A percentile compares a stretch with the other conserved stretches of the same genome.
Conservation (phyloP, 2,797 vertebrate genomes). For the Helarctos malayanus region DNA sequence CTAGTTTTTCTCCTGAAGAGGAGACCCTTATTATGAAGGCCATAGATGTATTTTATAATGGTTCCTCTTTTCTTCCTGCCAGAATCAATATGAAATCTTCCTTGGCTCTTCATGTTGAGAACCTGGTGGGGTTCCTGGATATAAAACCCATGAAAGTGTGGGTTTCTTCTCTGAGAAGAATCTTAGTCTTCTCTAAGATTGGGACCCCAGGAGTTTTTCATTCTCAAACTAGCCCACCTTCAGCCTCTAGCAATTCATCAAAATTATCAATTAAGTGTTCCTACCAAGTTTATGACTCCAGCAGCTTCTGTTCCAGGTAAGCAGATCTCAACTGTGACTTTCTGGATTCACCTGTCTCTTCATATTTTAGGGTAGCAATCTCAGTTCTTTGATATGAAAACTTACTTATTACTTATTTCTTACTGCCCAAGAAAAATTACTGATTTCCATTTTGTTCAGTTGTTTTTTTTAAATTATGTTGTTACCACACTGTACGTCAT, state of each 20-base stretch:
- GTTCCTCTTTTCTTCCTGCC: slow-evolving; percentile 6
- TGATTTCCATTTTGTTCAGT: slow-evolving; percentile 15
- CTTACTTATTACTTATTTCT: not conserved
- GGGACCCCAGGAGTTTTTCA: not conserved
- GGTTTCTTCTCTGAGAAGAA: not conserved
- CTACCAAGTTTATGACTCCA: not conserved
- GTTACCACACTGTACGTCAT: too few relatives aligned
- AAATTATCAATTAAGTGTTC: not conserved
- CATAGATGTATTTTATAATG: not conserved
- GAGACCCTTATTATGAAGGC: not conserved
- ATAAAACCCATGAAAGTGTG: not conserved
- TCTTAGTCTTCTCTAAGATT: not conserved
- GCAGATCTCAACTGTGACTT: not conserved
- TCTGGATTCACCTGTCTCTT: not conserved
- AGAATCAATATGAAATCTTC: slow-evolving; percentile 21
- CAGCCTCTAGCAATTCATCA: not conserved
- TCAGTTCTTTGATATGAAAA: slow-evolving; percentile 51
- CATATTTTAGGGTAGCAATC: not conserved
- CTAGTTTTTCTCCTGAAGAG: not conserved
- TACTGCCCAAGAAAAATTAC: not conserved
- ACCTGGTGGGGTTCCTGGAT: not conserved
- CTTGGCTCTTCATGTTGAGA: not conserved
- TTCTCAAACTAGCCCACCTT: not conserved
- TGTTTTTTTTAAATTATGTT: not conserved
- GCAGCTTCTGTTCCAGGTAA: not conserved